Percentiles rank a stretch among this genome's conserved stretches.
phyloP scores from a whole-genome alignment of 1,140 invertebrate species.

The Periplaneta americana region DNA sequence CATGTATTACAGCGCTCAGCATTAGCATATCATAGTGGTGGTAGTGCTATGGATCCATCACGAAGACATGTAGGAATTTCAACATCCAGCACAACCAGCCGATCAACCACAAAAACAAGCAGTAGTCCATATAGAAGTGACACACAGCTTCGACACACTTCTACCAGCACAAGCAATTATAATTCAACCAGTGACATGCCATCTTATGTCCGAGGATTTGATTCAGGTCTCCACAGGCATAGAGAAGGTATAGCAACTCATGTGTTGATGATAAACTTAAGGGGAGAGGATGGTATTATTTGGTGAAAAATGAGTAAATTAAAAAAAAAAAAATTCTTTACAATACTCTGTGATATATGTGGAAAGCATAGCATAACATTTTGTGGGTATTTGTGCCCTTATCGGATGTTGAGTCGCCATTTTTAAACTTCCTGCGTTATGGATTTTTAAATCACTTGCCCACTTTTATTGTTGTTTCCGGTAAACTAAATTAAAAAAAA shows the following conservation, averaged over 20 bases:
- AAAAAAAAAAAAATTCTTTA: too few relatives aligned
- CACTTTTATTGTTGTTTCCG: too few relatives aligned
- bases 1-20: conserved; percentile 59
- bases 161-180: conserved; percentile 75
- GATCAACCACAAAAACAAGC: conserved; percentile 90
- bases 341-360: too few relatives aligned
- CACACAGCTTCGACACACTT: conserved; percentile 70
- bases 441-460: too few relatives aligned
- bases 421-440: too few relatives aligned
- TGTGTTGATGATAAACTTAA: too few relatives aligned
- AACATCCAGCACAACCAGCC: conserved; percentile 89
- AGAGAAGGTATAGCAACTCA: conserved; percentile 18
- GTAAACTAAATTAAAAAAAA: too few relatives aligned
- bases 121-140: conserved; percentile 86
- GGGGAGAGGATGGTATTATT: too few relatives aligned
- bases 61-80: conserved; percentile 81
- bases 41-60: conserved; percentile 37
- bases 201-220: conserved; percentile 57
- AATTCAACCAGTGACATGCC: conserved; percentile 58
- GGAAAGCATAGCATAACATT: too few relatives aligned
- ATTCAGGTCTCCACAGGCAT: conserved; percentile 31
- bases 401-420: too few relatives aligned
- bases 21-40: conserved; percentile 69
- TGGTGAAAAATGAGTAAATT: too few relatives aligned
- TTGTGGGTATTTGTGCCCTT: too few relatives aligned